Evolutionary conservation across 2,888 invertebrate species (phyloP).

Genomic region (Polia nebulosa): DNA sequence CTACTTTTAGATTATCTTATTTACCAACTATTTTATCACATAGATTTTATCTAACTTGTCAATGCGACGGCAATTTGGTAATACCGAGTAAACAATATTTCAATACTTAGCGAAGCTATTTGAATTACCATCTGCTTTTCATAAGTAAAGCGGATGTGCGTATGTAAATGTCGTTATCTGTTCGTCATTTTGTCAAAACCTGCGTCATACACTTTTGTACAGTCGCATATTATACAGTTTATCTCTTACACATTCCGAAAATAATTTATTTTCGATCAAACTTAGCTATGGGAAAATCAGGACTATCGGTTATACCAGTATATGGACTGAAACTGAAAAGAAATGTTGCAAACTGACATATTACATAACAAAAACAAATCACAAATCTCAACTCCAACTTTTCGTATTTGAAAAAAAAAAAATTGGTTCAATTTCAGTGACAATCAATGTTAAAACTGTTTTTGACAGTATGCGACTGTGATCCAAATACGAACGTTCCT

Average conservation of each 20-base stretch:
- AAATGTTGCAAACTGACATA: neutral
- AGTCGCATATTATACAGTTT: slow-evolving; percentile 3
- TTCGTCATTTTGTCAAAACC: slow-evolving; percentile 41
- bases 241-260: neutral
- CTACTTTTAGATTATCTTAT: neutral
- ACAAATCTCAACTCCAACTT: too few species aligned
- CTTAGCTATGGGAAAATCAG: neutral
- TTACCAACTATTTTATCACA: neutral
- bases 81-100: slow-evolving; percentile 25
- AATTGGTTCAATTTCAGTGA: too few species aligned
- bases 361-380: too few species aligned
- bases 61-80: slow-evolving; percentile 11
- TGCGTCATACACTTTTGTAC: slow-evolving; percentile 41
- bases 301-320: neutral
- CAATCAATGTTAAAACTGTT: too few species aligned
- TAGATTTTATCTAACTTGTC: neutral
- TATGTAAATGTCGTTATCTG: slow-evolving; percentile 40
- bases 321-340: neutral
- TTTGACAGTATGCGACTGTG: too few species aligned
- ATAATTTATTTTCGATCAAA: neutral
- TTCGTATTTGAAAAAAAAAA: too few species aligned
- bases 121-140: slow-evolving; percentile 37
- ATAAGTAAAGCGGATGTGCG: slow-evolving; percentile 49
- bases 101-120: slow-evolving; percentile 19
- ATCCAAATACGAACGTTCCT: too few species aligned